Conservation (phyloP, 2,888 invertebrate genomes). For the Zonitis immaculata region DNA sequence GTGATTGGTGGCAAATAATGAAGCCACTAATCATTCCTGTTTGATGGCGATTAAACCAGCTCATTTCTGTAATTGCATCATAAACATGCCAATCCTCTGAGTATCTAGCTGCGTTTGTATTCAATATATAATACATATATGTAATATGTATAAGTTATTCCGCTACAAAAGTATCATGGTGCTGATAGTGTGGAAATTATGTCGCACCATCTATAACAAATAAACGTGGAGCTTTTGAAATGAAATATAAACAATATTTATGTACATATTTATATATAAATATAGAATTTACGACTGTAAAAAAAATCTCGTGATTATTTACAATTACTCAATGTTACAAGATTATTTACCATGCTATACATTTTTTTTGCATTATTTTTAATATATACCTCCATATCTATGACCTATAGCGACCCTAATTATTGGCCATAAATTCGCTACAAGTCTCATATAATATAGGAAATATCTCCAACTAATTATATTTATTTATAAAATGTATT, state of each 20-base stretch:
- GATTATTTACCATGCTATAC: no score
- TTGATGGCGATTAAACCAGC: slow-evolving; percentile 46
- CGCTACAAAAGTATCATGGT: no score
- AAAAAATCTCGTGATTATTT: slow-evolving; percentile 27
- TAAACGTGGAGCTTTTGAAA: no score
- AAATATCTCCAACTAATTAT: neutral
- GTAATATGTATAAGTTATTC: neutral
- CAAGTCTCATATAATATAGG: neutral
- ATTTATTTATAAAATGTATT: neutral
- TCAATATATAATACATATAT: neutral
- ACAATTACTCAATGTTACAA: slow-evolving; percentile 25
- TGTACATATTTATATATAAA: no score
- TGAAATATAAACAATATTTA: no score
- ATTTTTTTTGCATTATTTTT: neutral
- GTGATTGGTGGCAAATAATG: slow-evolving; percentile 48
- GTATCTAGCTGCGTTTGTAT: slow-evolving; percentile 25
- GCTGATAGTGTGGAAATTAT: no score
- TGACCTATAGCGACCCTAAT: slow-evolving; percentile 2
- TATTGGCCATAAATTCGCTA: slow-evolving; percentile 1
- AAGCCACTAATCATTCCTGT: slow-evolving; percentile 47
- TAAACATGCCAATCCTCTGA: slow-evolving; percentile 46
- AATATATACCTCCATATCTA: neutral
- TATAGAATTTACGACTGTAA: no score
- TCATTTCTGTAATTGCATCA: slow-evolving; percentile 48
- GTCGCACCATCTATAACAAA: no score